Percentiles rank a stretch among this genome's conserved stretches.
Conservation (phyloP, 2,888 invertebrate species). For the Heliconius hortense region DNA sequence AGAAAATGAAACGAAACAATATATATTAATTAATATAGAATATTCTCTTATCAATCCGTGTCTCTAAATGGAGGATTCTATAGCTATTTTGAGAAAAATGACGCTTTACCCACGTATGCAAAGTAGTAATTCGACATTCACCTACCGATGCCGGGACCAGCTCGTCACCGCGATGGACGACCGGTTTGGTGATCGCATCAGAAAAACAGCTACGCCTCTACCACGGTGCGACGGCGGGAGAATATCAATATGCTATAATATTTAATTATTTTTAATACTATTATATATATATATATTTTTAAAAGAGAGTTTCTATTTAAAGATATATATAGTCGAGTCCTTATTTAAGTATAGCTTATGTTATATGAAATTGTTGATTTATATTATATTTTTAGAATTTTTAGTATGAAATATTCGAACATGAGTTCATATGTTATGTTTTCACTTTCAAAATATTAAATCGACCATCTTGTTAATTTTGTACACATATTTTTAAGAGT, state of each 20-base stretch:
- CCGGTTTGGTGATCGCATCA: slow-evolving; percentile 79
- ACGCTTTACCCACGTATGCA: slow-evolving; percentile 54
- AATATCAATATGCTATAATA: slow-evolving; percentile 35
- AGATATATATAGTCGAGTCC: too few relatives aligned
- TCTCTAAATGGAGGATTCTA: slow-evolving; percentile 21
- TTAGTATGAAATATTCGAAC: neutral
- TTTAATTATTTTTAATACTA: slow-evolving; percentile 16
- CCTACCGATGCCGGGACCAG: slow-evolving; percentile 56
- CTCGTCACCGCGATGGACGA: slow-evolving; percentile 76
- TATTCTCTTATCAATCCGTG: slow-evolving; percentile 33
- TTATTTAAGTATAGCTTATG: neutral
- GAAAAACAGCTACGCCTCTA: slow-evolving; percentile 75
- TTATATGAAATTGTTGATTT: neutral
- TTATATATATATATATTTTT: neutral
- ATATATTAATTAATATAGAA: slow-evolving; percentile 24
- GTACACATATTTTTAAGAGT: too few relatives aligned
- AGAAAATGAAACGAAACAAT: neutral
- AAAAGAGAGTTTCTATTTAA: neutral
- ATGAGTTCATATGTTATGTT: neutral
- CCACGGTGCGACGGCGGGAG: slow-evolving; percentile 54
- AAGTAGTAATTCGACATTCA: slow-evolving; percentile 70
- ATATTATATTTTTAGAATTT: too few relatives aligned
- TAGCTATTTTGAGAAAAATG: slow-evolving; percentile 36
- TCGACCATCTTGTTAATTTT: too few relatives aligned
- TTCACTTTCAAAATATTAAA: neutral